Percentiles rank a stretch among this genome's conserved stretches.
Evolutionary conservation across 1,140 invertebrate genomes (phyloP).

Genomic region (Drosophila kikkawai): DNA sequence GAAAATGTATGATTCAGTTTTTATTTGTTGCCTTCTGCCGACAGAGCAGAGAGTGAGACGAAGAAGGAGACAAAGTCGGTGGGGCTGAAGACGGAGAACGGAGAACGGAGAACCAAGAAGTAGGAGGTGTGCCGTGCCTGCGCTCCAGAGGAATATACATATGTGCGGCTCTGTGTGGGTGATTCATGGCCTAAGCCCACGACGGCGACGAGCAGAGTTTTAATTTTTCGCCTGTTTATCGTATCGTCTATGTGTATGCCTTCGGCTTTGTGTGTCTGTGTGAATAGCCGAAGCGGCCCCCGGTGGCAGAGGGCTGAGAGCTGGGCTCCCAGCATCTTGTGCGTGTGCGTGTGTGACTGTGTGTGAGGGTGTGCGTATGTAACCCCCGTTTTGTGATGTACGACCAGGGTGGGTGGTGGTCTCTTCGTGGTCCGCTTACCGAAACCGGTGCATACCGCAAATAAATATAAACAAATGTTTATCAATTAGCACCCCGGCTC

Average conservation of each 20-base stretch:
- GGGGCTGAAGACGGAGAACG: background rate
- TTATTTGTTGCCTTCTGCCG: constrained; percentile 20
- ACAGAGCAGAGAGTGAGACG: background rate
- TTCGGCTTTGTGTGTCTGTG: constrained; percentile 12
- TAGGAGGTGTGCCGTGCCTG: constrained; percentile 7
- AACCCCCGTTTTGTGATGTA: background rate
- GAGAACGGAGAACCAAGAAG: constrained; percentile 9
- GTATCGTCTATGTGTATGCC: constrained; percentile 1
- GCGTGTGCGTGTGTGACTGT: background rate
- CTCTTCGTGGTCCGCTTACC: constrained; percentile 7
- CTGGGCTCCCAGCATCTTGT: constrained; percentile 20
- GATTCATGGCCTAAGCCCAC: constrained; percentile 18
- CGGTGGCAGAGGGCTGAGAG: constrained; percentile 14
- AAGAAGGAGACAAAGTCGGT: background rate
- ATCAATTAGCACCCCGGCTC: constrained; percentile 4
- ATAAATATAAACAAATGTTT: constrained; percentile 20
- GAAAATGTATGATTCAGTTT: constrained; percentile 30
- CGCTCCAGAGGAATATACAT: constrained; percentile 7
- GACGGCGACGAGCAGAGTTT: constrained; percentile 3
- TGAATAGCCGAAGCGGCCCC: constrained; percentile 16
- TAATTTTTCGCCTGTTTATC: constrained; percentile 18
- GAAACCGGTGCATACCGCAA: constrained; percentile 7
- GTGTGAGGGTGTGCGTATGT: background rate
- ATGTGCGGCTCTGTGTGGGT: constrained; percentile 10
- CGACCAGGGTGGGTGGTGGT: constrained; percentile 8